Evolutionary conservation across 2,888 invertebrate genomes (phyloP), one percentile per base, ranked within the genome.

Genomic region (Clistopyga incitator): DNA sequence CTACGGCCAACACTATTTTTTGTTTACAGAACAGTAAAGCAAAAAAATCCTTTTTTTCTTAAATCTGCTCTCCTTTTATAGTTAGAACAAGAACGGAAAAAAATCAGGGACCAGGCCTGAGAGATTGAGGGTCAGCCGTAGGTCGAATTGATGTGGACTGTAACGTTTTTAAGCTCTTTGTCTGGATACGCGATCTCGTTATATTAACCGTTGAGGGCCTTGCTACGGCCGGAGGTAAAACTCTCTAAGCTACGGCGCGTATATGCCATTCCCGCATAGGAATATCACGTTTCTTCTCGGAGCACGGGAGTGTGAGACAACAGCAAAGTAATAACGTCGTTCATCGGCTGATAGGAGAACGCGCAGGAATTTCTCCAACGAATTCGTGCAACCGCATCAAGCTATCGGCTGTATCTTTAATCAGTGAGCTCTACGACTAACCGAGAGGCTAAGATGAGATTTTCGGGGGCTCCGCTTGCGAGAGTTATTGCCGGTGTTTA

Each of bases 381-480:
- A 77, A 77, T 72, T 77, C 47, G 68, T 45, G 75, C 64, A 74
- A 72, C 68, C 67, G 65, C 76, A 29, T 47, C 52, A 25, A 13
- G 29, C 34, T 59, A 80, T 77, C 80, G 72, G 25, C 42, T 68
- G 52, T 72, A 78, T 82, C 83, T 80, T 83, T 72, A 79, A 83
- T 83, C 83, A 77, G 76, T 64, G 65, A 78, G 52, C 65, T 79
- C 79, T 71, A 67, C 65, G 77, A 72, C 47, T 45, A 42, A 25
- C 65, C 54, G 15, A 20, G 11, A 47, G 23, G 52, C 56, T 59
- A 45, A 74, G 38, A 68, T 56, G 80, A 78, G 68, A 78, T 81
- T 80, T 80, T 80, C 38, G 42, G 34, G 50, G 13, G 38, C 71
- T 64, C 54, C 23, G 15, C 54, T 20, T 25, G 18, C 18, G 34